Base-by-base conservation (phyloP, 2,888 invertebrate species). In the Nesidiocoris tenuis region DNA sequence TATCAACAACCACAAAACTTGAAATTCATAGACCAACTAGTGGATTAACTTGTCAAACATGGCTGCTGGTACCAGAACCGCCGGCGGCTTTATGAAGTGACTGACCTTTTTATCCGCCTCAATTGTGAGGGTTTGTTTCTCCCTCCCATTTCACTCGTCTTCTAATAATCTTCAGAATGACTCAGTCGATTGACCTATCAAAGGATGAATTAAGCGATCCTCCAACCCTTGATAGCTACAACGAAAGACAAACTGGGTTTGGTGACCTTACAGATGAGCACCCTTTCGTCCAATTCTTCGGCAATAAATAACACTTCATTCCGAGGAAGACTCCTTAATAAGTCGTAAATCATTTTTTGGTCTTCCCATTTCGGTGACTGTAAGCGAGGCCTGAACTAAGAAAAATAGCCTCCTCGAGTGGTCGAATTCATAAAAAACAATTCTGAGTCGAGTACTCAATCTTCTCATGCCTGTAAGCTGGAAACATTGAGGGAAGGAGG, bases 141-240 rank as follows among this genome's bases (percentile, higher is more conserved):
- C 59, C 57, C 7, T 7, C 2, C 55, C 67, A 3, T 18, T 54
- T 17, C 55, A n/a, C 55, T 9, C 39, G 18, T 3, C 68, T 17
- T 39, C 7, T 16, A 63, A 63, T 63, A 25, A 25, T 65, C 65
- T 64, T 25, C 59, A 65, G 59, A 65, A 74, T 74, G 74, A 74
- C 65, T 74, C 74, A 74, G 74, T 55, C 56, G 74, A 74, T 74
- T 74, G 74, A 74, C 74, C 74, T 74, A 74, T 74, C 74, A 74
- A 74, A 65, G 64, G 21, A 57, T 19, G 65, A 74, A 74, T 74
- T 74, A 74, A 74, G 74, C 55, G 25, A 61, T 72, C 72, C 17
- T 54, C 39, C 22, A 7, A 17, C 63, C 59, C 57, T 25, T 61
- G 56, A 61, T 63, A 39, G 72, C 21, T 72, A 21, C 39, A 61